Percentiles rank a stretch among this genome's conserved stretches.
Conservation (phyloP, 2,888 invertebrate species). For the Chloromyia formosa region DNA sequence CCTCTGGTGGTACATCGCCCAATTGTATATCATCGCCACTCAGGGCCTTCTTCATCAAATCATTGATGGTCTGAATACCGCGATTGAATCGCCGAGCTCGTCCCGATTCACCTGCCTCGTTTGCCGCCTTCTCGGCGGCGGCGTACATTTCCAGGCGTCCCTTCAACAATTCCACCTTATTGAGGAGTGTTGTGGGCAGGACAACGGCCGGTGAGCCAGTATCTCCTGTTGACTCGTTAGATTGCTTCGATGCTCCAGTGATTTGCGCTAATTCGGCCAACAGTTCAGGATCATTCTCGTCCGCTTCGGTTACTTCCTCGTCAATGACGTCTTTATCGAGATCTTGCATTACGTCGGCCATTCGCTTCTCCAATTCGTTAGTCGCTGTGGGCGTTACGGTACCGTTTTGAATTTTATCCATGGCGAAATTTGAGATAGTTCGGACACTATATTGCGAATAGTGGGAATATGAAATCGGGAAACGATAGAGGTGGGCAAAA, state of each 20-base stretch:
- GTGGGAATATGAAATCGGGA: too few species aligned
- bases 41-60: slow-evolving; percentile 76
- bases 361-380: slow-evolving; percentile 52
- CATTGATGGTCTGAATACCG: slow-evolving; percentile 80
- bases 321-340: slow-evolving; percentile 73
- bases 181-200: slow-evolving; percentile 58
- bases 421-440: too few species aligned
- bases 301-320: slow-evolving; percentile 71
- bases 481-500: too few species aligned
- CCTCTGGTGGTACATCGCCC: slow-evolving; percentile 85
- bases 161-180: slow-evolving; percentile 67
- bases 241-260: slow-evolving; percentile 62
- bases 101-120: slow-evolving; percentile 74
- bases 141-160: slow-evolving; percentile 83
- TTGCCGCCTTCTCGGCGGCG: slow-evolving; percentile 80
- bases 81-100: slow-evolving; percentile 81
- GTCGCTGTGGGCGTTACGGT: not conserved
- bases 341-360: slow-evolving; percentile 81
- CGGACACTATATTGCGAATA: too few species aligned
- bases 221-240: slow-evolving; percentile 50
- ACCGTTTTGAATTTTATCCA: slow-evolving; percentile 55
- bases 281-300: slow-evolving; percentile 87
- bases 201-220: slow-evolving; percentile 46
- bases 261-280: slow-evolving; percentile 78
- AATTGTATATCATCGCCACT: slow-evolving; percentile 76